Percentiles rank a stretch among this genome's conserved stretches.
phyloP scores from a whole-genome alignment of 2,888 invertebrate genomes.

The Geotrupes spiniger region DNA sequence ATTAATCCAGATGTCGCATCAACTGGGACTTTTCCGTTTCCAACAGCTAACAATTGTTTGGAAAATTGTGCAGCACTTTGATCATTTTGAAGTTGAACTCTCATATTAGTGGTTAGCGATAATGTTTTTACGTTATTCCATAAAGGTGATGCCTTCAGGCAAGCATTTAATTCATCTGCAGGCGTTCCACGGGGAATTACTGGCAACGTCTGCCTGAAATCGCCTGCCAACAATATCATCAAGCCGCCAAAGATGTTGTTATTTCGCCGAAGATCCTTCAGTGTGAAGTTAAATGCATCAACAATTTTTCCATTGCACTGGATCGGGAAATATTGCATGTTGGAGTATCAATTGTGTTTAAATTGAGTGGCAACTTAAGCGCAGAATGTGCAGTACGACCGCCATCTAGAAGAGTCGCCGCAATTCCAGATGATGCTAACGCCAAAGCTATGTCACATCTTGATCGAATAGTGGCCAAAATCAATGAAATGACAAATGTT shows the following conservation, averaged over 20 bases:
- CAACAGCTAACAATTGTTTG: conserved; percentile 35
- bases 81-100: conserved; percentile 33
- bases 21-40: conserved; percentile 33
- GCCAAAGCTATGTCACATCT: conserved; percentile 39
- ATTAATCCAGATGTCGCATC: conserved; percentile 33
- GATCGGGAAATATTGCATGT: conserved; percentile 35
- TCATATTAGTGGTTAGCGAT: conserved; percentile 32
- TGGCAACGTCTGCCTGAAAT: too few species aligned
- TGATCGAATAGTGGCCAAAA: conserved; percentile 39
- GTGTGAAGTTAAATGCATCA: too few species aligned
- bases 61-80: conserved; percentile 32
- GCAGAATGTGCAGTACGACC: conserved; percentile 40
- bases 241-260: too few species aligned
- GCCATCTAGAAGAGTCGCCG: conserved; percentile 42
- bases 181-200: too few species aligned
- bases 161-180: conserved; percentile 33
- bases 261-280: too few species aligned
- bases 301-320: neutral
- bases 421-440: conserved; percentile 47
- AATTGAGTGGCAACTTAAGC: conserved; percentile 38
- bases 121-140: conserved; percentile 33
- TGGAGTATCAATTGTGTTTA: conserved; percentile 29
- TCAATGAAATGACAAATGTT: conserved; percentile 42
- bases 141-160: conserved; percentile 36
- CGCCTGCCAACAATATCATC: too few species aligned